Conservation (phyloP, 1,140 invertebrate genomes). For the Micrasema minimum region DNA sequence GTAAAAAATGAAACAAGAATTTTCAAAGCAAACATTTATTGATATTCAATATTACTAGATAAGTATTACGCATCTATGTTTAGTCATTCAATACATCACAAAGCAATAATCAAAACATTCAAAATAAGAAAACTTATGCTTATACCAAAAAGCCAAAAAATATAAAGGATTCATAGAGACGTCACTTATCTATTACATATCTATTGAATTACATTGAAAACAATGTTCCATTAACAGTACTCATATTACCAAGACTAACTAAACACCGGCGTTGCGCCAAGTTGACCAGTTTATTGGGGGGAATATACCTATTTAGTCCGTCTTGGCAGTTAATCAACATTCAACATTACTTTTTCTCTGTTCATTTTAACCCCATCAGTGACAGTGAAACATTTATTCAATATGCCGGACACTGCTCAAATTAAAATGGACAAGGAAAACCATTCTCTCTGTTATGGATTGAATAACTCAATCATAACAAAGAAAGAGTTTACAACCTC, state of each 20-base stretch:
- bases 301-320: constrained; percentile 65
- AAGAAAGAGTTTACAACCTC: constrained; percentile 75
- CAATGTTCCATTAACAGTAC: constrained; percentile 31
- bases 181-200: constrained; percentile 50
- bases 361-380: constrained; percentile 50
- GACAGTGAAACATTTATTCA: constrained; percentile 11
- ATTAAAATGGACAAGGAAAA: constrained; percentile 53
- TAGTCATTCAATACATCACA: constrained; percentile 37
- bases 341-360: constrained; percentile 42
- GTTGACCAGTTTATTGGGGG: constrained; percentile 53
- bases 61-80: constrained; percentile 51
- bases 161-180: constrained; percentile 45
- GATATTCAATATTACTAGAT: constrained; percentile 52
- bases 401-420: constrained; percentile 39
- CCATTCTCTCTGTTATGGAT: constrained; percentile 39
- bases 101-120: constrained; percentile 37
- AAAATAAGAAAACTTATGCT: constrained; percentile 33
- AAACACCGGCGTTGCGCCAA: constrained; percentile 56
- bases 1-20: constrained; percentile 18
- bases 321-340: constrained; percentile 65
- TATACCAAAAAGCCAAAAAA: constrained; percentile 47
- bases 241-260: constrained; percentile 67
- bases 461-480: constrained; percentile 37
- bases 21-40: constrained; percentile 52
- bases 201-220: constrained; percentile 46